Evolutionary conservation across 2,113 vertebrate genomes (phyloP).

Genomic region (Psilopogon haemacephalus): DNA sequence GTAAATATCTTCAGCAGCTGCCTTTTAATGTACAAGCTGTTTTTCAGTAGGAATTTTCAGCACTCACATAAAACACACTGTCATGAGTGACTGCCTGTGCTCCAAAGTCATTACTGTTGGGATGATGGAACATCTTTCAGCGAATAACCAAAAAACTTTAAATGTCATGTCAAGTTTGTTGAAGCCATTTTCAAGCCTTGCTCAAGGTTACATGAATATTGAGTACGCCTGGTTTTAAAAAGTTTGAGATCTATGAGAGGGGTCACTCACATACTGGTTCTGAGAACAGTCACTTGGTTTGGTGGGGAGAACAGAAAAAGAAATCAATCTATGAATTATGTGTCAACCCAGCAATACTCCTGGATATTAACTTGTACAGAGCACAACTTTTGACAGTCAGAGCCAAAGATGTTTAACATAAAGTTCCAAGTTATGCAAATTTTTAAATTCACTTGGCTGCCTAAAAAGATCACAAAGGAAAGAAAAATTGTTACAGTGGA

Average conservation of each 20-base stretch:
- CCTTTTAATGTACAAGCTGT: conserved; percentile 91
- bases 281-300: background rate
- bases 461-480: conserved; percentile 18
- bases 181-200: conserved; percentile 80
- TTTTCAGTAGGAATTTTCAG: conserved; percentile 88
- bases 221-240: conserved; percentile 70
- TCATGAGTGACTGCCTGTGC: conserved; percentile 93
- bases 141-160: conserved; percentile 89
- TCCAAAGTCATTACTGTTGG: conserved; percentile 93
- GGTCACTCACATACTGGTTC: background rate
- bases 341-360: conserved; percentile 47
- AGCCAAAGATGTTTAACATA: background rate
- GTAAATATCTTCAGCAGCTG: conserved; percentile 91
- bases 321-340: conserved; percentile 15
- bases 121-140: conserved; percentile 93
- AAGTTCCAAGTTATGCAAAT: background rate
- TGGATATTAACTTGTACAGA: conserved; percentile 40
- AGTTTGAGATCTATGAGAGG: conserved; percentile 49
- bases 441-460: background rate
- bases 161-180: conserved; percentile 93
- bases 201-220: conserved; percentile 97
- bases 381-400: background rate
- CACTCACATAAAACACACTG: conserved; percentile 91
- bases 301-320: background rate
- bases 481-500: background rate